These are phyloP conservation scores for Trinorchestia longiramus DNA, from an alignment of 1,140 invertebrate species.

Conservation along the genomic window DNA sequence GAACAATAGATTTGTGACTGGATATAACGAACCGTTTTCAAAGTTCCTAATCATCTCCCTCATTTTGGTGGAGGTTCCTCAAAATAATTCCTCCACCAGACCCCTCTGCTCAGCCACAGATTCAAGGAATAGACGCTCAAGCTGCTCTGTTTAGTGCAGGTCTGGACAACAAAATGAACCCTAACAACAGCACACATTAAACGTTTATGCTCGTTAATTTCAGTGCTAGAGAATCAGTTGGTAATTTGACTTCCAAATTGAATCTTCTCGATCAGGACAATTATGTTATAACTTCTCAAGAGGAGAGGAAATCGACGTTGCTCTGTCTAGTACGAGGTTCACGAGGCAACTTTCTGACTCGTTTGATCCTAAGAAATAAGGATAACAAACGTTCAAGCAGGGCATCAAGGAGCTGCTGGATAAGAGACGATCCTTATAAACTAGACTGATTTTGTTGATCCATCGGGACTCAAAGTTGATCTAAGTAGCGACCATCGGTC, in stretches of 20 bases:
- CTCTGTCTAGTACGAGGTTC: not conserved
- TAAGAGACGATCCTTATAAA: not conserved
- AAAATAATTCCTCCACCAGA: not conserved
- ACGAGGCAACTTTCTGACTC: not conserved
- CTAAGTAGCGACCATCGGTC: slow-evolving; percentile 11
- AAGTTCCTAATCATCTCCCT: not conserved
- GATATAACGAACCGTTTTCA: not conserved
- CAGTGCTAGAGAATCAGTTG: not conserved
- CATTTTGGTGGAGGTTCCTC: not conserved
- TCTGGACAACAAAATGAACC: not conserved
- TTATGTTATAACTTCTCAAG: not conserved
- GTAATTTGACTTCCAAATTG: not conserved
- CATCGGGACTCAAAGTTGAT: not conserved
- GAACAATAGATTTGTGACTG: slow-evolving; percentile 1
- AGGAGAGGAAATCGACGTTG: not conserved
- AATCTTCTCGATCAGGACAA: not conserved
- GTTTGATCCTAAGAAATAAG: slow-evolving; percentile 8
- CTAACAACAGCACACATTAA: not conserved
- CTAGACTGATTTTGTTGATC: slow-evolving; percentile 2
- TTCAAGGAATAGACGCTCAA: no score
- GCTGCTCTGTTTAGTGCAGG: not conserved
- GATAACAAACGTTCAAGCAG: slow-evolving; percentile 6
- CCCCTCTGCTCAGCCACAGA: no score
- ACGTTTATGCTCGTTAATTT: not conserved
- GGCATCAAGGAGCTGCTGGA: not conserved